Evolutionary conservation across 2,797 vertebrate species (phyloP).

Genomic region (Propithecus perrieri): DNA sequence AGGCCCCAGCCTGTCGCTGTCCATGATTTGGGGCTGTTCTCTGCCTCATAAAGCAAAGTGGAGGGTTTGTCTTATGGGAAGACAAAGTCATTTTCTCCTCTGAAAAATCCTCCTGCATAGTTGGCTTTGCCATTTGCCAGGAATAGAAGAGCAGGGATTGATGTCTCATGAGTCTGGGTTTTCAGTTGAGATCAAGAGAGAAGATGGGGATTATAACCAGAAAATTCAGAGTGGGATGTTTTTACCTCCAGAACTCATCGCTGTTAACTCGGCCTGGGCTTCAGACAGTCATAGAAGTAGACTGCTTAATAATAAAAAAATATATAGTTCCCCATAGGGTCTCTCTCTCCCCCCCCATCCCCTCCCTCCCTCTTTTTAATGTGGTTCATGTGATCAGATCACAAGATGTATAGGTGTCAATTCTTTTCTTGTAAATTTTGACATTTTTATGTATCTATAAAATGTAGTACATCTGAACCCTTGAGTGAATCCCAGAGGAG

Average conservation of each 20-base stretch:
- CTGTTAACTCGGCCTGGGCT: not conserved
- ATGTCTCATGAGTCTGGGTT: not conserved
- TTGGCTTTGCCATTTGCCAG: not conserved
- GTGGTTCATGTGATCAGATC: not conserved
- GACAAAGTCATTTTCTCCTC: constrained; percentile 71
- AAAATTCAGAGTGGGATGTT: not conserved
- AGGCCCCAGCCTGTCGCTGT: constrained; percentile 50
- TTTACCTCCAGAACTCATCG: not conserved
- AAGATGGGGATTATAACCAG: not conserved
- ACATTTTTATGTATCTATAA: constrained; percentile 3
- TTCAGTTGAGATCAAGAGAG: not conserved
- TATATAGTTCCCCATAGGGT: not conserved
- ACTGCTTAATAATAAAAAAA: constrained; percentile 40
- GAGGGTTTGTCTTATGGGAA: constrained; percentile 52
- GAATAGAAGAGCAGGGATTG: not conserved
- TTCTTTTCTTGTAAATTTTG: not conserved
- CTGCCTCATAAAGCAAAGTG: constrained; percentile 72
- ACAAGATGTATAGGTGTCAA: not conserved
- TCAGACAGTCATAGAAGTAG: not conserved
- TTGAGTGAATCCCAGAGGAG: not conserved
- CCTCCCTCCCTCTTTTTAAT: not conserved
- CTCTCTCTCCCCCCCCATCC: not conserved
- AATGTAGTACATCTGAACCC: not conserved
- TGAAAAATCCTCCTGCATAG: constrained; percentile 18
- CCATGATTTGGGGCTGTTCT: constrained; percentile 77